Percentiles rank a stretch among this genome's conserved stretches.
Conservation (phyloP, 2,113 vertebrate genomes). For the Ranitomeya imitator region DNA sequence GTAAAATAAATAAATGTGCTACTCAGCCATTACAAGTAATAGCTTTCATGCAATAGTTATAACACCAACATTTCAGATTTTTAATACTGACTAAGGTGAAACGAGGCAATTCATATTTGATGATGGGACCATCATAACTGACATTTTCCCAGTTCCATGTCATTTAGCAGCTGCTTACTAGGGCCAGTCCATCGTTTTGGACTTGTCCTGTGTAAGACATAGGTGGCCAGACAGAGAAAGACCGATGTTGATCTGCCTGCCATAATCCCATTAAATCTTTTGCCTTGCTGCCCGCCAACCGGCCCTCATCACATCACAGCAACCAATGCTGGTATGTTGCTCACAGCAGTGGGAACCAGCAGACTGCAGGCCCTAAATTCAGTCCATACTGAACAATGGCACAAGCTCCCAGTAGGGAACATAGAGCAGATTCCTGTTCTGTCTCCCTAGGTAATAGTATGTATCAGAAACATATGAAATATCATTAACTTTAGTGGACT, state of each 20-base stretch:
- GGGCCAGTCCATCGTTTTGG: constrained; percentile 32
- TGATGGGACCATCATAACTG: constrained; percentile 35
- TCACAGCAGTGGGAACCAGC: constrained; percentile 55
- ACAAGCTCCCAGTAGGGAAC: constrained; percentile 54
- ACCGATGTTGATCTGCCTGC: constrained; percentile 59
- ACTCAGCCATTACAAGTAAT: too few relatives aligned
- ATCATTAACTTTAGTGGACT: background rate
- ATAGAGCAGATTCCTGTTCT: constrained; percentile 57
- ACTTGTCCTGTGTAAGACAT: constrained; percentile 60
- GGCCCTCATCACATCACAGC: constrained; percentile 66
- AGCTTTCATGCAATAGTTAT: too few relatives aligned
- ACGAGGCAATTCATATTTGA: background rate
- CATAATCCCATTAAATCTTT: constrained; percentile 68
- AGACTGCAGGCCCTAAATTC: constrained; percentile 40
- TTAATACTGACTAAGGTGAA: background rate
- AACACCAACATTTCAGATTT: background rate
- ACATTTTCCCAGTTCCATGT: background rate
- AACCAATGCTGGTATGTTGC: constrained; percentile 70
- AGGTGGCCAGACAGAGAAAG: constrained; percentile 45
- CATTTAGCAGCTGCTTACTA: constrained; percentile 28
- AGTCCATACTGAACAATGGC: constrained; percentile 52
- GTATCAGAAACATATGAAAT: constrained; percentile 3
- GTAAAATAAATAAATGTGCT: too few relatives aligned
- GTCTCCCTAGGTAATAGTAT: constrained; percentile 56
- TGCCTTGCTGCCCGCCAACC: constrained; percentile 60